These are phyloP conservation scores for Gracilinanus agilis DNA, from an alignment of 2,113 vertebrate species.

Conservation along the genomic window DNA sequence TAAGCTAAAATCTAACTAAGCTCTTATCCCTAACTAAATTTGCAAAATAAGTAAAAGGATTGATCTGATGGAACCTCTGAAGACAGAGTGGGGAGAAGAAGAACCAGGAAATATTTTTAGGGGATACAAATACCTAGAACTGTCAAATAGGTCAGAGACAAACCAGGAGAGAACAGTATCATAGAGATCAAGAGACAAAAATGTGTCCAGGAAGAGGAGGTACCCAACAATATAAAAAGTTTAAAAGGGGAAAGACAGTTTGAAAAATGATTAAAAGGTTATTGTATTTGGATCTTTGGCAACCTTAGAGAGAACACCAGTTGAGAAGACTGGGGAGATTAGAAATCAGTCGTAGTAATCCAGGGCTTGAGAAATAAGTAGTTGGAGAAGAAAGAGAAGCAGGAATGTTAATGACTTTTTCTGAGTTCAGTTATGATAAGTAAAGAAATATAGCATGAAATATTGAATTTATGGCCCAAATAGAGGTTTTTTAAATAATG, in stretches of 20 bases:
- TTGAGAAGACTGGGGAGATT: not conserved
- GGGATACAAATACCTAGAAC: not conserved
- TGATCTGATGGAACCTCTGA: not conserved
- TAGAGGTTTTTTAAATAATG: not conserved
- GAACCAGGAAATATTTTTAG: not conserved
- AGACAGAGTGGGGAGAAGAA: not conserved
- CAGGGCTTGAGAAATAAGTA: not conserved
- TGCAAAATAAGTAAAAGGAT: no score
- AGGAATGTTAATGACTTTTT: not conserved
- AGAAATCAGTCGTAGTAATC: no score
- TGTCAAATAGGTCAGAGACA: not conserved
- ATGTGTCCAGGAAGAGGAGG: not conserved
- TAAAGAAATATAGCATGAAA: not conserved
- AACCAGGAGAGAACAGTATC: not conserved
- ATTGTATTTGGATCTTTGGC: not conserved
- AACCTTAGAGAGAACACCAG: not conserved
- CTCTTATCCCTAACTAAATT: no score
- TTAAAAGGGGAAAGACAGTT: not conserved
- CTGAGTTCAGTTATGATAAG: not conserved
- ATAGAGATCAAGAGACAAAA: not conserved
- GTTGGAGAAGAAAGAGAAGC: not conserved
- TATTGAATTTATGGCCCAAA: not conserved
- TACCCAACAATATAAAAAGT: not conserved
- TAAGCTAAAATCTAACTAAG: no score
- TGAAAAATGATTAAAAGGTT: not conserved